These are phyloP conservation scores for Agonopterix heracliana DNA, from an alignment of 2,888 invertebrate species.

Conservation along the genomic window DNA sequence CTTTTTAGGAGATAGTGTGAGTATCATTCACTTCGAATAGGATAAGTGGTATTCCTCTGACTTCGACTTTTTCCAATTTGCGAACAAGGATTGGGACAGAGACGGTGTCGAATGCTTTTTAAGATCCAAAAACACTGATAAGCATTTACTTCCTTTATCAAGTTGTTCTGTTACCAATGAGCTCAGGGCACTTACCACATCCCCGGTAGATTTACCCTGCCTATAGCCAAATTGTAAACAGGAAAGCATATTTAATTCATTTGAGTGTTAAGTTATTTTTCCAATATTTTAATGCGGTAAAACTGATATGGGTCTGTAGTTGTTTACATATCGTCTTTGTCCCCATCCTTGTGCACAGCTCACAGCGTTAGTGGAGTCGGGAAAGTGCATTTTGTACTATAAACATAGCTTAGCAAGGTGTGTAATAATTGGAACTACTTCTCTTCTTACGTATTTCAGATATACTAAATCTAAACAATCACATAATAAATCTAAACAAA, in stretches of 20 bases:
- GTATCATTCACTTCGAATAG: not conserved
- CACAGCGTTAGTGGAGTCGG: not conserved
- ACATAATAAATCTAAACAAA: no score
- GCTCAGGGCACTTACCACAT: constrained; percentile 4
- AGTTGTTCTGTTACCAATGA: constrained; percentile 1
- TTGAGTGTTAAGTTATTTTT: constrained; percentile 7
- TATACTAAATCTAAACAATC: no score
- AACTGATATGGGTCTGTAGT: constrained; percentile 7
- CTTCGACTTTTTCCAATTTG: not conserved
- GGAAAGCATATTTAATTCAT: constrained; percentile 4
- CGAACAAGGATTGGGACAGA: not conserved
- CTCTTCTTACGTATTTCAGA: no score
- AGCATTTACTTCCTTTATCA: no score
- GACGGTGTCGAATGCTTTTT: no score
- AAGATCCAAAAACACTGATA: no score
- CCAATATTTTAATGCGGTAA: constrained; percentile 5
- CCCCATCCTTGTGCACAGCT: not conserved
- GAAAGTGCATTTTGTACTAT: not conserved
- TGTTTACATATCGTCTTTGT: constrained; percentile 2
- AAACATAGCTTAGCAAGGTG: not conserved
- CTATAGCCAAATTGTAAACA: constrained; percentile 8
- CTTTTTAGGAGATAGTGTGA: not conserved
- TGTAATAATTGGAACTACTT: no score
- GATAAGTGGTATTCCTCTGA: not conserved
- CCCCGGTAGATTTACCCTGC: constrained; percentile 4